These are phyloP conservation scores for Enteromius fasciolatus DNA, from an alignment of 2,797 vertebrate genomes.

Conservation along the genomic window DNA sequence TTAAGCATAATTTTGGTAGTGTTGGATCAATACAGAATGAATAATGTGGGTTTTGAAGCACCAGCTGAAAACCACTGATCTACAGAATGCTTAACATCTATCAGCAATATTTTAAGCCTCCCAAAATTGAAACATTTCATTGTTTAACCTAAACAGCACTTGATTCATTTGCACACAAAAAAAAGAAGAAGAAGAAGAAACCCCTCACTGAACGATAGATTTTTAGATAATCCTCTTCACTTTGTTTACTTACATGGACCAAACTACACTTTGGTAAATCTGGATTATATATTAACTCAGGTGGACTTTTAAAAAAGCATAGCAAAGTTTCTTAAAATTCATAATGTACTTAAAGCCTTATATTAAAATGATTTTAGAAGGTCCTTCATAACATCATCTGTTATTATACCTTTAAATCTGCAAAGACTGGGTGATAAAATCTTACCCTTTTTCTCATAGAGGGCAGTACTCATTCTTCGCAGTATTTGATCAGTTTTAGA, in stretches of 20 bases:
- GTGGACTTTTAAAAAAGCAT: background rate
- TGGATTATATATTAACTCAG: slow-evolving; percentile 63
- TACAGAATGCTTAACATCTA: background rate
- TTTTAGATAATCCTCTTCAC: slow-evolving; percentile 54
- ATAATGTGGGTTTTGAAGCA: background rate
- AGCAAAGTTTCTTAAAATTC: background rate
- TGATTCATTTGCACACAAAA: background rate
- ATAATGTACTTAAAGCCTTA: background rate
- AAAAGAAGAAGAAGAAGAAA: background rate
- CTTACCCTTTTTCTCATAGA: slow-evolving; percentile 88
- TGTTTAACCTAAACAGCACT: background rate
- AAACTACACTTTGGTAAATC: slow-evolving; percentile 55
- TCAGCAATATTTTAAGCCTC: background rate
- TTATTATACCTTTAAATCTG: background rate
- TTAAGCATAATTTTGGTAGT: background rate
- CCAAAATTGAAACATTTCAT: background rate
- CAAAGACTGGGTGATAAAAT: background rate
- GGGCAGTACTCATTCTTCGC: slow-evolving; percentile 76
- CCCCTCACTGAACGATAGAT: slow-evolving; percentile 13
- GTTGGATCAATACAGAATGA: background rate
- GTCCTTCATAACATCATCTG: background rate
- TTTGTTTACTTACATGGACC: slow-evolving; percentile 61
- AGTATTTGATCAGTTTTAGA: slow-evolving; percentile 79
- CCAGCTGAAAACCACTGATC: background rate
- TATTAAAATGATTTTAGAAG: background rate